Conservation (phyloP, 2,113 vertebrate genomes). For the Neogobius melanostomus region DNA sequence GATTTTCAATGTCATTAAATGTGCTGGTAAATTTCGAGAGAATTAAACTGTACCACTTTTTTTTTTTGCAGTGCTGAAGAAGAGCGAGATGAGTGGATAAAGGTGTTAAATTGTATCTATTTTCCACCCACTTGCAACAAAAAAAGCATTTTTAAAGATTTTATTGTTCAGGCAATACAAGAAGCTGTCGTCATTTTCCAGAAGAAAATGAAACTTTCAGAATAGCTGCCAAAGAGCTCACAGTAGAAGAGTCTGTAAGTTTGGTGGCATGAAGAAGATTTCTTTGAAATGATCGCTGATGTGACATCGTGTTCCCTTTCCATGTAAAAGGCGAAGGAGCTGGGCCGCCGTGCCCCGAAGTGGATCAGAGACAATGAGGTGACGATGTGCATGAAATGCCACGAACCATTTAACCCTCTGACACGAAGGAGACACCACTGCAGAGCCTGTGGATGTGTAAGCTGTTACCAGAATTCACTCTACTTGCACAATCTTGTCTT, state of each 20-base stretch:
- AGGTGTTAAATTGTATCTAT: conserved; percentile 69
- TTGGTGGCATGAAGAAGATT: neutral
- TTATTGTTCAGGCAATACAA: conserved; percentile 79
- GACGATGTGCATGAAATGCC: conserved; percentile 93
- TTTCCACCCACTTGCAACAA: neutral
- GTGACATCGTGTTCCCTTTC: neutral
- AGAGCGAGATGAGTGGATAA: conserved; percentile 92
- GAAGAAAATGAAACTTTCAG: conserved; percentile 92
- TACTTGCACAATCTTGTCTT: neutral
- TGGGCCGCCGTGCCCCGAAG: conserved; percentile 87
- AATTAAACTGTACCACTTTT: neutral
- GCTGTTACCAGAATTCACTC: conserved; percentile 19
- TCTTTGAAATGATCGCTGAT: neutral
- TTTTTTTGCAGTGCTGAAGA: conserved; percentile 83
- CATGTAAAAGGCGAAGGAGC: conserved; percentile 79
- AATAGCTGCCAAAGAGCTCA: conserved; percentile 83
- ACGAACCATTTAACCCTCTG: conserved; percentile 87
- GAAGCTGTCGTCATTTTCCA: conserved; percentile 85
- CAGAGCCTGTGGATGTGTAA: conserved; percentile 88
- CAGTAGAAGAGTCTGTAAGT: conserved; percentile 86
- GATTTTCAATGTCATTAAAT: too few relatives aligned
- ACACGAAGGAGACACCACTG: conserved; percentile 91
- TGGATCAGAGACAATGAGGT: conserved; percentile 97
- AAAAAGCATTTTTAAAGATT: neutral
- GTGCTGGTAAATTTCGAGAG: neutral